Evolutionary conservation across 2,113 vertebrate species (phyloP).

Genomic region (Cryptotis parvus): DNA sequence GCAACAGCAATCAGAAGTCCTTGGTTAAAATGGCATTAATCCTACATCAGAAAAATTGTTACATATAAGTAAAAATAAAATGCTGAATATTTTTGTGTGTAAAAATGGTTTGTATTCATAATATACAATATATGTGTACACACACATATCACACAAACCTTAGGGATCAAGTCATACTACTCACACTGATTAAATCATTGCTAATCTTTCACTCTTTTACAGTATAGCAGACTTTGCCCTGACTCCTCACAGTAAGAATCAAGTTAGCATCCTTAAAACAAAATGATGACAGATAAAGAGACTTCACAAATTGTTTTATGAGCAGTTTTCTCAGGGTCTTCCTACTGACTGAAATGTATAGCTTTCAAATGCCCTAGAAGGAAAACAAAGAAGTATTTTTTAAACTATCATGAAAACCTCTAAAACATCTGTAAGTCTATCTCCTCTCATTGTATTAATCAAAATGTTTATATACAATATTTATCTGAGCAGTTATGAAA

Average conservation of each 20-base stretch:
- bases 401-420: conserved; percentile 46
- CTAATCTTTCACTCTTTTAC: conserved; percentile 40
- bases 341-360: conserved; percentile 52
- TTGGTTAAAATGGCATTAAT: no score
- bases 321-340: conserved; percentile 53
- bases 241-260: conserved; percentile 59
- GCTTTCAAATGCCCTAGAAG: conserved; percentile 31
- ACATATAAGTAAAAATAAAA: no score
- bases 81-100: no score
- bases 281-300: conserved; percentile 37
- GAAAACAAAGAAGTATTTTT: conserved; percentile 36
- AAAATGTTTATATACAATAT: not conserved
- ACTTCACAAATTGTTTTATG: conserved; percentile 37
- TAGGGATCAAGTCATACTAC: not conserved
- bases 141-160: not conserved
- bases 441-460: conserved; percentile 1
- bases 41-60: no score
- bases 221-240: conserved; percentile 33
- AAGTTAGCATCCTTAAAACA: conserved; percentile 50
- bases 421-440: conserved; percentile 47
- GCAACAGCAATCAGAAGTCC: no score
- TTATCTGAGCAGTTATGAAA: conserved; percentile 24
- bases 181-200: conserved; percentile 36
- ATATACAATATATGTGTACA: not conserved
- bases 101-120: not conserved